A percentile compares a stretch with the other conserved stretches of the same genome.
Evolutionary conservation across 2,113 vertebrate genomes (phyloP).

Genomic region (Lycaon pictus): DNA sequence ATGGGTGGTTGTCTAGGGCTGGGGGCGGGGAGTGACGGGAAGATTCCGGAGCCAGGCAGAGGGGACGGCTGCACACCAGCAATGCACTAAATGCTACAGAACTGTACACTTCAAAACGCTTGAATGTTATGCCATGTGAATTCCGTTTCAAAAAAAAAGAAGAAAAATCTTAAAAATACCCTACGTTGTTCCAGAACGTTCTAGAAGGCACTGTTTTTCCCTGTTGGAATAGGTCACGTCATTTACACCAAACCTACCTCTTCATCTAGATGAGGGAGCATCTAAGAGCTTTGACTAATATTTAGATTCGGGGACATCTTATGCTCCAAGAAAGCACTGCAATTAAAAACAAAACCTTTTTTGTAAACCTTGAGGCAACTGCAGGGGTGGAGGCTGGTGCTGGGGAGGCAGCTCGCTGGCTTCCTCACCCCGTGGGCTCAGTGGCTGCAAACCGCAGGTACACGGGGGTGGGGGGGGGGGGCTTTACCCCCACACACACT

Average conservation of each 20-base stretch:
- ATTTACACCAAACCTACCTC: background rate
- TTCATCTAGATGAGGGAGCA: background rate
- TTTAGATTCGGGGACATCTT: background rate
- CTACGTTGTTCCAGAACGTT: background rate
- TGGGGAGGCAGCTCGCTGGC: background rate
- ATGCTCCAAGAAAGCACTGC: background rate
- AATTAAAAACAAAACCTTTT: background rate
- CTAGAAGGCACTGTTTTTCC: background rate
- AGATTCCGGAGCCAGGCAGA: background rate
- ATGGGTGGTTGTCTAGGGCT: background rate
- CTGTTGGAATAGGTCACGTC: background rate
- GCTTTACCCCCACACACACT: fast-evolving
- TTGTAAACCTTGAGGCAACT: background rate
- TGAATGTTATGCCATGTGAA: background rate
- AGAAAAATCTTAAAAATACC: background rate
- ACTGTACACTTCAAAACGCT: background rate
- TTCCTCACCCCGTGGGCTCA: background rate
- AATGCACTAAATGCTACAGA: background rate
- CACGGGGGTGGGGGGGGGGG: fast-evolving
- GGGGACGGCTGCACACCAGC: fast-evolving
- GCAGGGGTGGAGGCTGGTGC: background rate
- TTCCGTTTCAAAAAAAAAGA: background rate
- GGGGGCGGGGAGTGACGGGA: background rate
- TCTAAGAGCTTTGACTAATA: background rate
- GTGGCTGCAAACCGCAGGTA: background rate